Evolutionary conservation across 1,140 invertebrate species (phyloP), one percentile per base, ranked within the genome.

Genomic region (Homalodisca vitripennis): DNA sequence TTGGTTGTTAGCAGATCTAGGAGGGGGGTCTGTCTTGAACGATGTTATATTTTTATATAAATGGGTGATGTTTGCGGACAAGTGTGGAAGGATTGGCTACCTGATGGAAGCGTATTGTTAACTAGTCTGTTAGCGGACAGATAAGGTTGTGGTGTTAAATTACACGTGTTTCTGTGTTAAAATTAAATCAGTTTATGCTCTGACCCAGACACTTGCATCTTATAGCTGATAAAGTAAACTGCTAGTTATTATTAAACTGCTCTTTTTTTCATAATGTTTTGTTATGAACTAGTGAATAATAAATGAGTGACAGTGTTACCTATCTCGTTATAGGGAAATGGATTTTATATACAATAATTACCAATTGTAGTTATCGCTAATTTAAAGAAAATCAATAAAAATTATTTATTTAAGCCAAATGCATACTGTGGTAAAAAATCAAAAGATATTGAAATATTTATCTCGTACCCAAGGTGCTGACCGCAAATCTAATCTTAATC

Each of bases 11-110:
- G 32, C 34, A 14, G 41, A 46, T 46, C n/a, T 13, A 24, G 20
- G 12, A 26, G 14, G 17, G 29, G 32, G 27, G 41, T 41, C 41
- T 46, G 63, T n/a, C 63, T 66, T 47, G 34, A 46, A 27, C 26
- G 26, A 66, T 66, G 41, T 66, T 46, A 46, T 46, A 66, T 66
- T 46, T 66, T 66, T 66, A 66, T 66, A 66, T 66, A 66, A 41
- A 64, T 64, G 34, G 34, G 34, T 41, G 24, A 41, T 32, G 32
- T 31, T 32, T 31, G 13, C 14, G n/a, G n/a, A 64, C 32, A 20
- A 17, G 14, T 26, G 29, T 32, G 12, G 22, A 27, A 26, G 29
- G 22, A 60, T n/a, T 63, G 31, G 27, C 31, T 63, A 31, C 20
- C 27, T 32, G 34, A 63, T 63, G 29, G 34, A 63, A 63, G 32